These are phyloP conservation scores for Columba janthina DNA, from an alignment of 2,113 vertebrate genomes.

Conservation along the genomic window DNA sequence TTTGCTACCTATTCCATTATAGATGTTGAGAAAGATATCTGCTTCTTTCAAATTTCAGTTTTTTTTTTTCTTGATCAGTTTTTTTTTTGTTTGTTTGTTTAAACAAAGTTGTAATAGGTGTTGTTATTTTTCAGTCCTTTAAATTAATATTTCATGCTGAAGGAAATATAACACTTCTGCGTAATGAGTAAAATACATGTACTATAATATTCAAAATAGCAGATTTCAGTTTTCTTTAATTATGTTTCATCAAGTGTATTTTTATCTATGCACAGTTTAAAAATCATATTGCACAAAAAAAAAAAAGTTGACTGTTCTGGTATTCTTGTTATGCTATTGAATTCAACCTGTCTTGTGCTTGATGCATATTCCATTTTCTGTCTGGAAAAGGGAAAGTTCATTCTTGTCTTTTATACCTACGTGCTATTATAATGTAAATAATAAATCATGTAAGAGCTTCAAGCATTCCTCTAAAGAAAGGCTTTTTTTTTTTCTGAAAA, in stretches of 20 bases:
- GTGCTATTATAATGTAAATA: background rate
- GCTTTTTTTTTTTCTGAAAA: background rate
- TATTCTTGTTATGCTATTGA: background rate
- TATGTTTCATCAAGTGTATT: background rate
- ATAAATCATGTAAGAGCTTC: background rate
- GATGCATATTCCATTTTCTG: background rate
- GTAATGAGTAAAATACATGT: conserved; percentile 19
- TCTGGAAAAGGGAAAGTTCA: background rate
- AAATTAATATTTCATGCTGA: background rate
- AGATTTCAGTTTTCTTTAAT: conserved; percentile 16
- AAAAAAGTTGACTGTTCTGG: background rate
- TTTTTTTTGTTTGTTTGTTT: background rate
- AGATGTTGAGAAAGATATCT: background rate
- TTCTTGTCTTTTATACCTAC: background rate
- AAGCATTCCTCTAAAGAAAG: background rate
- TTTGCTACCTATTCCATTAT: background rate
- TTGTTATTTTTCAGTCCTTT: background rate
- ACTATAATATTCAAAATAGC: background rate
- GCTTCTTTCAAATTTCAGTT: conserved; percentile 24
- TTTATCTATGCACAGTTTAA: background rate
- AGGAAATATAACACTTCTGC: background rate
- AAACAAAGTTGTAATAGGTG: background rate
- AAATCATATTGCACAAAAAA: background rate
- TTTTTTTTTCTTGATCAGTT: background rate
- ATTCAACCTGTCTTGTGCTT: background rate